These are phyloP conservation scores for Entomobrya proxima DNA, from an alignment of 2,888 invertebrate genomes.

Conservation along the genomic window DNA sequence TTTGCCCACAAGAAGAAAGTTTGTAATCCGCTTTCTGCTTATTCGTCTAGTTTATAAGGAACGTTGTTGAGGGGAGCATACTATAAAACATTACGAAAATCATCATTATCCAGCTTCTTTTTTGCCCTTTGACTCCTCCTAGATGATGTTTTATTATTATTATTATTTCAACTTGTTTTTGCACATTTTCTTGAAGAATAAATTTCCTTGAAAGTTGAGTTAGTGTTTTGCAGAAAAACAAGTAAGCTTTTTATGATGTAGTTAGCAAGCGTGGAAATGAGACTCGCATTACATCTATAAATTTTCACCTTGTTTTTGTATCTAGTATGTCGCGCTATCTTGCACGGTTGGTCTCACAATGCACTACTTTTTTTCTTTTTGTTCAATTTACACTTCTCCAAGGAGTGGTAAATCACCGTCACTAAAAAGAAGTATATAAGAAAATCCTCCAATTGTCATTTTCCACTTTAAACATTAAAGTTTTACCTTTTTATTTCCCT, in stretches of 20 bases:
- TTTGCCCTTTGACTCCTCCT: no score
- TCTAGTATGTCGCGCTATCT: neutral
- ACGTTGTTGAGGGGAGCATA: neutral
- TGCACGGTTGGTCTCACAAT: neutral
- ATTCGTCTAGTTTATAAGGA: neutral
- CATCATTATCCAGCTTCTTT: conserved; percentile 17
- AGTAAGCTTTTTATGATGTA: neutral
- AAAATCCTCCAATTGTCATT: conserved; percentile 49
- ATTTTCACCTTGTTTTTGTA: conserved; percentile 2
- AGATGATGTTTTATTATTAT: no score
- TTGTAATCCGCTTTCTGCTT: conserved; percentile 37
- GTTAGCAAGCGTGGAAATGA: neutral
- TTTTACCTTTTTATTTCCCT: conserved; percentile 31
- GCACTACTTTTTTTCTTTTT: conserved; percentile 9
- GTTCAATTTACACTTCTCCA: conserved; percentile 56
- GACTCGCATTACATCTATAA: conserved; percentile 3
- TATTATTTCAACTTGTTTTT: no score
- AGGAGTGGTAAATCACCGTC: conserved; percentile 58
- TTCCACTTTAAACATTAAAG: conserved; percentile 54
- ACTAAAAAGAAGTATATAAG: conserved; percentile 19
- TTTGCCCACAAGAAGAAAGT: conserved; percentile 18
- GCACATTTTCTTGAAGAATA: neutral
- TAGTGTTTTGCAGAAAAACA: neutral
- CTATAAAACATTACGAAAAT: neutral
- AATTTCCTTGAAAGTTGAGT: neutral